A percentile compares a stretch with the other conserved stretches of the same genome.
Evolutionary conservation across 1,140 invertebrate genomes (phyloP).

Genomic region (Aphelenchoides avenae): DNA sequence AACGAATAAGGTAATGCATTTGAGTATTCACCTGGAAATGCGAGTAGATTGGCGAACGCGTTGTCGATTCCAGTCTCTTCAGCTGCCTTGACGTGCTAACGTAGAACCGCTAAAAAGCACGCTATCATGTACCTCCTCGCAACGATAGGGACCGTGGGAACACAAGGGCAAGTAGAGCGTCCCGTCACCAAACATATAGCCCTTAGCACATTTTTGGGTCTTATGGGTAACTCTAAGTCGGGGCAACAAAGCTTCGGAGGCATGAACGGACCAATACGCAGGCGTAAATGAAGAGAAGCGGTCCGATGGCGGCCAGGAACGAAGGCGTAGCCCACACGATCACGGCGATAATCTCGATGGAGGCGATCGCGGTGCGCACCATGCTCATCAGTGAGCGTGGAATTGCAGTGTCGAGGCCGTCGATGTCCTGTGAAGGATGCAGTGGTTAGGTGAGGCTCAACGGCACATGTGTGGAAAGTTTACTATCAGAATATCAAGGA

Average conservation of each 20-base stretch:
- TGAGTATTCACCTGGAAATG: slow-evolving; percentile 65
- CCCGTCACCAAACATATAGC: not conserved
- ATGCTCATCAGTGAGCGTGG: not conserved
- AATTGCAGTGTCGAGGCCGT: slow-evolving; percentile 31
- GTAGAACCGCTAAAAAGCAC: slow-evolving; percentile 62
- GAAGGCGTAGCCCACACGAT: slow-evolving; percentile 64
- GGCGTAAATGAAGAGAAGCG: slow-evolving; percentile 65
- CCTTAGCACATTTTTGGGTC: not conserved
- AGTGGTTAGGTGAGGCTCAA: too few species aligned
- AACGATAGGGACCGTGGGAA: not conserved
- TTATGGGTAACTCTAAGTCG: too few species aligned
- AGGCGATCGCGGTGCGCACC: not conserved
- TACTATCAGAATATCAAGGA: too few species aligned
- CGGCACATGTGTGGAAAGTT: too few species aligned
- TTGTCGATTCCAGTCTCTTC: slow-evolving; percentile 63
- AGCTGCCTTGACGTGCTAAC: slow-evolving; percentile 63
- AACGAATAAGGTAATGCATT: too few species aligned
- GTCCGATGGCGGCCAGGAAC: slow-evolving; percentile 65
- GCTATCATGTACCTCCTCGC: not conserved
- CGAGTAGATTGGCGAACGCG: slow-evolving; percentile 63
- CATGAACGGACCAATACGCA: slow-evolving; percentile 51
- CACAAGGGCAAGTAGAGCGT: not conserved
- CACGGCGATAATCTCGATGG: slow-evolving; percentile 62
- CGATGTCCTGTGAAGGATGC: slow-evolving; percentile 37
- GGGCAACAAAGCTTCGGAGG: too few species aligned